A percentile compares a stretch with the other conserved stretches of the same genome.
Evolutionary conservation across 2,113 vertebrate species (phyloP).

Genomic region (Pseudorhombus dupliciocellatus): DNA sequence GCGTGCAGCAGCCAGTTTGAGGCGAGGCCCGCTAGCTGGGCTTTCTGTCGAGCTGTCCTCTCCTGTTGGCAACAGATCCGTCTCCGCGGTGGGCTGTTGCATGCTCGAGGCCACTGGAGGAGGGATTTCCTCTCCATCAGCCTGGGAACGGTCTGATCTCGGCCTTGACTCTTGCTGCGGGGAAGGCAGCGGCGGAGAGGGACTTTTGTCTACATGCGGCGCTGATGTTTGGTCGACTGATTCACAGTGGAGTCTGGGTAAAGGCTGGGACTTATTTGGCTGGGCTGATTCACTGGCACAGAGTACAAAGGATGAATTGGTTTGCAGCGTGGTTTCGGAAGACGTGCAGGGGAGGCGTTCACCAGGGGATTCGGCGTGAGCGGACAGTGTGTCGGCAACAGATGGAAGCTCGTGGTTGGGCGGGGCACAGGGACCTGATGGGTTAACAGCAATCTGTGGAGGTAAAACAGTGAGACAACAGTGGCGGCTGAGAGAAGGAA

Average conservation of each 20-base stretch:
- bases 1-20: constrained; percentile 19
- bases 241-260: constrained; percentile 52
- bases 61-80: constrained; percentile 20
- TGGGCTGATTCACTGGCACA: constrained; percentile 35
- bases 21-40: constrained; percentile 7
- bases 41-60: constrained; percentile 33
- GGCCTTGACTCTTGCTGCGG: constrained; percentile 17
- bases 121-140: constrained; percentile 39
- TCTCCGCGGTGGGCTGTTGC: constrained; percentile 19
- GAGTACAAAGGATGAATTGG: constrained; percentile 43
- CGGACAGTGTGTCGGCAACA: constrained; percentile 46
- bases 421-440: constrained; percentile 46
- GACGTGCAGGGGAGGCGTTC: constrained; percentile 44
- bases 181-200: constrained; percentile 12
- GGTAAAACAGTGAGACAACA: constrained; percentile 56
- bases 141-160: constrained; percentile 46
- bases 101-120: constrained; percentile 19
- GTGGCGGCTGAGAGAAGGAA: constrained; percentile 39
- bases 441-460: constrained; percentile 60
- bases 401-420: constrained; percentile 57
- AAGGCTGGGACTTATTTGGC: constrained; percentile 52
- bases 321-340: constrained; percentile 41
- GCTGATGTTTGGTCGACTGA: constrained; percentile 40
- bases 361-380: constrained; percentile 51
- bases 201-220: constrained; percentile 22